These are phyloP conservation scores for Periplaneta americana DNA, from an alignment of 1,140 invertebrate genomes.

Conservation along the genomic window DNA sequence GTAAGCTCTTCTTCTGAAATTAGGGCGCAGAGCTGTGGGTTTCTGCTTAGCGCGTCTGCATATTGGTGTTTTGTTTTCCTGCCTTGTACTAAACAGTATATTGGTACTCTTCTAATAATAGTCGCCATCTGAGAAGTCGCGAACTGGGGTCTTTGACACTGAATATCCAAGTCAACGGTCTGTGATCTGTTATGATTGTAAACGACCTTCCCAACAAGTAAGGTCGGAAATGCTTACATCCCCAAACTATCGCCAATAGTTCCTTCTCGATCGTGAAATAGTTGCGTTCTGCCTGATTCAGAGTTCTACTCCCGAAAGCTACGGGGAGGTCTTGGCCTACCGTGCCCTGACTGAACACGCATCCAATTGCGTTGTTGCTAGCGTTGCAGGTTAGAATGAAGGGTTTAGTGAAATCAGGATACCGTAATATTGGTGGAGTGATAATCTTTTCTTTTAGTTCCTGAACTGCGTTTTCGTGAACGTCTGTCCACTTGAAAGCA, in stretches of 20 bases:
- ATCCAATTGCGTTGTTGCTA: slow-evolving; percentile 24
- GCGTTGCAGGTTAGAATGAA: slow-evolving; percentile 32
- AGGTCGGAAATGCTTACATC: slow-evolving; percentile 38
- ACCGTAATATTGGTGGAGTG: slow-evolving; percentile 22
- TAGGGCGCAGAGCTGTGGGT: too few species aligned
- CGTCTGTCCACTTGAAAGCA: slow-evolving; percentile 17
- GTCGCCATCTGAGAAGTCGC: slow-evolving; percentile 42
- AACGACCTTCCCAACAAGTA: slow-evolving; percentile 45
- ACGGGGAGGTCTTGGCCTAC: slow-evolving; percentile 26
- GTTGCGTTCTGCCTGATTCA: slow-evolving; percentile 27
- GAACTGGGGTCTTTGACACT: slow-evolving; percentile 40
- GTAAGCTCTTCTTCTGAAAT: too few species aligned
- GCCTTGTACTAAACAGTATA: slow-evolving; percentile 39
- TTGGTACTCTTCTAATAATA: slow-evolving; percentile 42
- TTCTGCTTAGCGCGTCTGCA: slow-evolving; percentile 30
- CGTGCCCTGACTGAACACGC: slow-evolving; percentile 25
- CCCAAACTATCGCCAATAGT: slow-evolving; percentile 37
- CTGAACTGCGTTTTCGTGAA: slow-evolving; percentile 15
- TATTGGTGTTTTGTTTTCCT: slow-evolving; percentile 32
- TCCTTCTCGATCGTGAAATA: slow-evolving; percentile 36
- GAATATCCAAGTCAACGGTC: slow-evolving; percentile 40
- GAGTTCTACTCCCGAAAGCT: slow-evolving; percentile 26
- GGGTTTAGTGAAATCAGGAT: slow-evolving; percentile 27
- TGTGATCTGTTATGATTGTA: slow-evolving; percentile 45
- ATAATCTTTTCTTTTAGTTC: slow-evolving; percentile 21